Evolutionary conservation across 2,888 invertebrate species (phyloP).

Genomic region (Cryptus viduatorius): DNA sequence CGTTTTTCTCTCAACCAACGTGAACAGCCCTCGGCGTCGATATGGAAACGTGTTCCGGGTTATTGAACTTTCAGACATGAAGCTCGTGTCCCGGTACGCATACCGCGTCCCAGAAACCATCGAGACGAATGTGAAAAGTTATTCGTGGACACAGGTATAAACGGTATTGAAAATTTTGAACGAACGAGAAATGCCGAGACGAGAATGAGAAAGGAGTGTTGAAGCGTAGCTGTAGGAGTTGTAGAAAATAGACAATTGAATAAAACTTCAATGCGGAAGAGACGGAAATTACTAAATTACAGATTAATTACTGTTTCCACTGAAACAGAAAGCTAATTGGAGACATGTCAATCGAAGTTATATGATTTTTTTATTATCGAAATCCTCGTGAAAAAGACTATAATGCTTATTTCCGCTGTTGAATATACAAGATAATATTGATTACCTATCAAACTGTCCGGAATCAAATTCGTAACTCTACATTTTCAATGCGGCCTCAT

Average conservation of each 20-base stretch:
- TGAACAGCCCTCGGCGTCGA: slow-evolving; percentile 36
- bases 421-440: neutral
- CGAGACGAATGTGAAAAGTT: slow-evolving; percentile 8
- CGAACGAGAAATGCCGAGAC: neutral
- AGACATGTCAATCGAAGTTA: neutral
- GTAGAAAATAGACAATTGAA: neutral
- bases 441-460: neutral
- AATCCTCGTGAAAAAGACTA: neutral
- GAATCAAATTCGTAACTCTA: neutral
- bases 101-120: neutral
- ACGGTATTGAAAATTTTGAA: neutral
- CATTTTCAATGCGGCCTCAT: neutral
- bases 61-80: slow-evolving; percentile 48
- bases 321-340: neutral
- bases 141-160: neutral
- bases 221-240: neutral
- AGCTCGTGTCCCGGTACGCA: neutral
- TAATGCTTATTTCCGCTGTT: neutral
- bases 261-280: neutral
- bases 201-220: neutral
- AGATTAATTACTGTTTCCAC: neutral
- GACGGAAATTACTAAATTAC: neutral
- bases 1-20: slow-evolving; percentile 13
- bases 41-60: slow-evolving; percentile 41
- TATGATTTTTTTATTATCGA: slow-evolving; percentile 1